Base-by-base conservation (phyloP, 2,113 vertebrate genomes). In the Tor tambroides region DNA sequence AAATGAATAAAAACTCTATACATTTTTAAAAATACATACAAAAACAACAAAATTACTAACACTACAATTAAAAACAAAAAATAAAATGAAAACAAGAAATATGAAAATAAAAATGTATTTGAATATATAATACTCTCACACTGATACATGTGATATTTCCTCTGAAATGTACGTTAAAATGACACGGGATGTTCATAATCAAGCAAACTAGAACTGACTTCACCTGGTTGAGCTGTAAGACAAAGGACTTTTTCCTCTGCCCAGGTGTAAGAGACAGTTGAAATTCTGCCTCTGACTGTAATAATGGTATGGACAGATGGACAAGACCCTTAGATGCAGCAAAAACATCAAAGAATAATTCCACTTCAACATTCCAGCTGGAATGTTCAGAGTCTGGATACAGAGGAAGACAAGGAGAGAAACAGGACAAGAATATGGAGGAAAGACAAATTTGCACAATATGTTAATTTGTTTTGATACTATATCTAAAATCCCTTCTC, bases 311-410 rank as follows among this genome's bases (percentile, higher is more conserved):
- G 51, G 77, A 93, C 74, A 98, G 54, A 0, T 76, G 91, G 43
- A 95, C 89, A 2, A 91, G 86, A 43, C 93, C 94, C 1, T 71
- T 56, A 54, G 95, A 69, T 7, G 92, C 90, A 86, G 93, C 91
- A 80, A 93, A 89, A 2, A 95, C 92, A 28, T 98, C 95, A 82
- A 98, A 95, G 85, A 91, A 78, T 74, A 95, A 89, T 86, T 98
- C 94, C 0, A 96, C 94, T 91, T 96, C 91, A 87, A 99, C 92
- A 80, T 0, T 91, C 98, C 98, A 99, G 87, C 92, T 92, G 76
- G 91, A 93, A 75, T 88, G 2, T 30, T 38, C 32, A 38, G 23
- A 9, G 26, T 94, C 95, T 96, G 84, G 0, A 88, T 28, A 74
- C 10, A 46, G 56, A 28, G 56, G 86, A 32, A 51, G 63, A 38